Conservation (phyloP, 2,797 vertebrate species). For the Microctenopoma stevenorrisi region DNA sequence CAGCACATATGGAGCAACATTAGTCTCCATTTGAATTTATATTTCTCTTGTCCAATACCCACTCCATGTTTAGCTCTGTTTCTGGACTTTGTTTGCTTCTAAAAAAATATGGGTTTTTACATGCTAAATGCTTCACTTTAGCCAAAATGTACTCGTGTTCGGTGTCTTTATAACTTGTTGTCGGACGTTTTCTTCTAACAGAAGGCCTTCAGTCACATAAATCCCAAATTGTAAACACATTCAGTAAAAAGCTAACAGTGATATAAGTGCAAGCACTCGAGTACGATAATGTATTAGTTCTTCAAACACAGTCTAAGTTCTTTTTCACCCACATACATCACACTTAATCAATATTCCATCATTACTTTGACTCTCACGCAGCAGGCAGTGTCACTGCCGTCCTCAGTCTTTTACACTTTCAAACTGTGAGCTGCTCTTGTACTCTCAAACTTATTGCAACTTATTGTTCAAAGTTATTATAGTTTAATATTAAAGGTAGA, state of each 20-base stretch:
- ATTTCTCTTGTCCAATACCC: neutral
- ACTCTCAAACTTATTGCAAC: conserved; percentile 60
- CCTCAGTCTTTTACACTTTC: conserved; percentile 50
- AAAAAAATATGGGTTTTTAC: neutral
- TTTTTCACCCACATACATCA: conserved; percentile 63
- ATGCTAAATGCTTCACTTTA: neutral
- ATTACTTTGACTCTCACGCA: conserved; percentile 24
- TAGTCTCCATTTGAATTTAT: no score
- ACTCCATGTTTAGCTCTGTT: neutral
- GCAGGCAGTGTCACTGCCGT: neutral
- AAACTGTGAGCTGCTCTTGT: conserved; percentile 54
- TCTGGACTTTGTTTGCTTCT: neutral
- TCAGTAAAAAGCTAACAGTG: conserved; percentile 48
- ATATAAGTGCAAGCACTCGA: conserved; percentile 43
- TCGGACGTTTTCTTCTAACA: conserved; percentile 29
- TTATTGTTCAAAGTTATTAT: conserved; percentile 67
- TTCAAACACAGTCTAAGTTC: conserved; percentile 60
- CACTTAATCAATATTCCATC: conserved; percentile 57
- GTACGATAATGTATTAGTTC: conserved; percentile 61
- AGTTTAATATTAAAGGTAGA: conserved; percentile 70
- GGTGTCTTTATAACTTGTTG: conserved; percentile 22
- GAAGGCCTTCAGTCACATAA: conserved; percentile 47
- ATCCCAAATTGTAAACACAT: conserved; percentile 64
- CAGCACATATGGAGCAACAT: no score
- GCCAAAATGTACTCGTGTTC: neutral